These are phyloP conservation scores for Eleutherodactylus coqui DNA, from an alignment of 2,797 vertebrate species.

Conservation along the genomic window DNA sequence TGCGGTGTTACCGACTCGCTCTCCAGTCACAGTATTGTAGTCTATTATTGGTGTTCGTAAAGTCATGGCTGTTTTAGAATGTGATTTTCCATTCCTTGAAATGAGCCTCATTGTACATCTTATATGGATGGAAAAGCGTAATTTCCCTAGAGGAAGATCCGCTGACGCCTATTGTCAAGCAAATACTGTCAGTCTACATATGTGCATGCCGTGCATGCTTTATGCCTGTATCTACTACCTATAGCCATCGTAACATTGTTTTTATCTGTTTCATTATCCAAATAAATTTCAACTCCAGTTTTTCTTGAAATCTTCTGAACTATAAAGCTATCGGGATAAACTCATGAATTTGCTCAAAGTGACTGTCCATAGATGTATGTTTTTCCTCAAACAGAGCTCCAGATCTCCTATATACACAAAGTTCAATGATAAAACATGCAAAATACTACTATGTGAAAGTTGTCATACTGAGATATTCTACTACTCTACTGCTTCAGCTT, in stretches of 20 bases:
- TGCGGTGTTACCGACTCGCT: constrained; percentile 22
- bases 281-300: neutral
- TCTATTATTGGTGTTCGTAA: constrained; percentile 20
- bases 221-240: neutral
- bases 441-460: no score
- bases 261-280: neutral
- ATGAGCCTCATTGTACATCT: constrained; percentile 23
- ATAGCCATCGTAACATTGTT: neutral
- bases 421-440: no score
- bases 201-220: neutral
- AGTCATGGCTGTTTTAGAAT: neutral
- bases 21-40: constrained; percentile 29
- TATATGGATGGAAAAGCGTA: neutral
- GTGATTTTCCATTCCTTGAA: neutral
- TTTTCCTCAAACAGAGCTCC: no score
- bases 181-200: neutral
- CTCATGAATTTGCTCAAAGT: no score
- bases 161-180: neutral
- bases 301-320: neutral
- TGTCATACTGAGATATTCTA: no score
- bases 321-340: neutral
- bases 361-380: neutral
- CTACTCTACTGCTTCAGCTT: no score
- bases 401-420: no score
- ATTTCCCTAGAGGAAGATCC: constrained; percentile 27